Evolutionary conservation across 2,888 invertebrate genomes (phyloP).

Genomic region (Drosophila nr. fundita): DNA sequence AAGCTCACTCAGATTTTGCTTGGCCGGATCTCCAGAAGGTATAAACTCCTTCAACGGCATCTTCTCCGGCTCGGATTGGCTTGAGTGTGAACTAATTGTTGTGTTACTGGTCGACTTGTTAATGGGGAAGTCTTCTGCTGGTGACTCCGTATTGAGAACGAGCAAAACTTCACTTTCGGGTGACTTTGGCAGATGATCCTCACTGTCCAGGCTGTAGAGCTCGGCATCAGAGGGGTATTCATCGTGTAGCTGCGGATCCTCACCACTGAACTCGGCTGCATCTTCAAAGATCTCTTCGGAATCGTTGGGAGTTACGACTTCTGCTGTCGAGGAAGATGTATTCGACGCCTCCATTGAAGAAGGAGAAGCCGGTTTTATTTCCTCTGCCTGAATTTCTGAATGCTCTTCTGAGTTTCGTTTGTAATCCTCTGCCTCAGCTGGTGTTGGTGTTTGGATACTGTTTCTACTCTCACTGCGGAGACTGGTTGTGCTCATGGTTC

Average conservation of each 20-base stretch:
- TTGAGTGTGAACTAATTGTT: slow-evolving; percentile 69
- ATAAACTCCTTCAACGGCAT: slow-evolving; percentile 76
- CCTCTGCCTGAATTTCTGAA: not conserved
- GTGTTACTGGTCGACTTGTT: slow-evolving; percentile 62
- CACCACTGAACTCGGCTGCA: slow-evolving; percentile 74
- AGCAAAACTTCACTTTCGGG: slow-evolving; percentile 69
- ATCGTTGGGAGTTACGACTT: slow-evolving; percentile 26
- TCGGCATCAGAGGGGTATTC: slow-evolving; percentile 75
- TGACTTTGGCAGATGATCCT: slow-evolving; percentile 52
- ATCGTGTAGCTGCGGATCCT: slow-evolving; percentile 46
- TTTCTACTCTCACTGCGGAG: slow-evolving; percentile 61
- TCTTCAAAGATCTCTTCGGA: slow-evolving; percentile 75
- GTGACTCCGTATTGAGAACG: slow-evolving; percentile 41
- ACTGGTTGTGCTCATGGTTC: slow-evolving; percentile 65
- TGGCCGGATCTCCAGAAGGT: slow-evolving; percentile 81
- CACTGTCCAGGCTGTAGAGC: slow-evolving; percentile 74
- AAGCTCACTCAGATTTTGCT: slow-evolving; percentile 86
- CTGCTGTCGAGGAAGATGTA: slow-evolving; percentile 2
- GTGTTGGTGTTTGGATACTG: slow-evolving; percentile 19
- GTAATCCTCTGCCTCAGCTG: slow-evolving; percentile 26
- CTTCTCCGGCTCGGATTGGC: slow-evolving; percentile 55
- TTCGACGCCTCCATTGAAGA: not conserved
- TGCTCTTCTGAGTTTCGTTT: not conserved
- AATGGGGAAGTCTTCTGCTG: slow-evolving; percentile 24
- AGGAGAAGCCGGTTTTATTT: not conserved